Percentiles rank a stretch among this genome's conserved stretches.
These are phyloP conservation scores for Aphidius ervi DNA, from an alignment of 1,140 invertebrate genomes.

Conservation along the genomic window DNA sequence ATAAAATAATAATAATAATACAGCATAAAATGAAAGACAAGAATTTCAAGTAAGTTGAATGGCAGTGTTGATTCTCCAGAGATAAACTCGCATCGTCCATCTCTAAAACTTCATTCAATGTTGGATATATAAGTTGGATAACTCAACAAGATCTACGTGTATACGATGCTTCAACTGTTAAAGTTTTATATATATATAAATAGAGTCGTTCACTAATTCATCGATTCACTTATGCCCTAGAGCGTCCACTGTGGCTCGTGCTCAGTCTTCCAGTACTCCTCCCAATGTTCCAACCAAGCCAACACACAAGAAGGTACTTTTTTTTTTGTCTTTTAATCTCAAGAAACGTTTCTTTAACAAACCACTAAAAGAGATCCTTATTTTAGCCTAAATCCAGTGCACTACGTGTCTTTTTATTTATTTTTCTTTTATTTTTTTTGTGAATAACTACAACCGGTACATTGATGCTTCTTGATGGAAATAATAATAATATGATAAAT, in stretches of 20 bases:
- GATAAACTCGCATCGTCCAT: slow-evolving; percentile 5
- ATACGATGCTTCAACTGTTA: background rate
- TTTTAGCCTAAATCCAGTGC: background rate
- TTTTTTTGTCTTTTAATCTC: background rate
- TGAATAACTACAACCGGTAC: too few relatives aligned
- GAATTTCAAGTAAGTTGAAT: slow-evolving; percentile 15
- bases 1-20: background rate
- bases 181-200: background rate
- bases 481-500: background rate
- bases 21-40: background rate
- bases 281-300: too few relatives aligned
- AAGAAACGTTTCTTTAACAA: slow-evolving; percentile 6
- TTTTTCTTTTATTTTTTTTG: background rate
- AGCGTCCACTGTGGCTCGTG: background rate
- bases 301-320: too few relatives aligned
- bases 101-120: slow-evolving; percentile 5
- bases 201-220: slow-evolving; percentile 15
- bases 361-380: background rate
- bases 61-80: slow-evolving; percentile 10
- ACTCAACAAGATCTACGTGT: background rate
- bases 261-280: too few relatives aligned
- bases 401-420: background rate
- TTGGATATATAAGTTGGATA: too few relatives aligned
- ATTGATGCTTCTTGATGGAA: background rate
- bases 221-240: slow-evolving; percentile 18